Base-by-base conservation (phyloP, 2,888 invertebrate genomes). In the Oligia fasciuncula region DNA sequence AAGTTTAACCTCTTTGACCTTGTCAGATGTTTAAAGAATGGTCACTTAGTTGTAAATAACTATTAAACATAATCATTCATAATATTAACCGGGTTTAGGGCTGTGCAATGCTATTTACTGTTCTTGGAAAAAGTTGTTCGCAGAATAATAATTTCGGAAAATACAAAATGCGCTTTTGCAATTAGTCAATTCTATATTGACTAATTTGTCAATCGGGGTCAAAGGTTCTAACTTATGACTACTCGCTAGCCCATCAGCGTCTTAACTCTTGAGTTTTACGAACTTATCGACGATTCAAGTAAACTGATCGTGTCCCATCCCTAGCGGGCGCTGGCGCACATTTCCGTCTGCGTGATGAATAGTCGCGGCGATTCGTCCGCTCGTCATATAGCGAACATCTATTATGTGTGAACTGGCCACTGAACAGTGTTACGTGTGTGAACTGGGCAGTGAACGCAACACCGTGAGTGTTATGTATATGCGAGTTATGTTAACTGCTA, bases 341-440 rank as follows among this genome's bases (percentile, higher is more conserved):
- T 85, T 89, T 91, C 88, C 89, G 85, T 83, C 81, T 76, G 87
- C 85, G 85, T 91, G 91, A 91, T 91, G 85, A 87, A 91, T 91
- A 85, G 89, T 85, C 79, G 81, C 76, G 85, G 86, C 88, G 86
- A 89, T 80, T 88, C 85, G 87, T 81, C 80, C 77, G 82, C 79
- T 81, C 87, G 80, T 89, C 81, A 82, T 83, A 85, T 71, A 86
- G 74, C 80, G 75, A 81, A 76, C 87, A 84, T 88, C 70, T 85
- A 87, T 87, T 88, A 84, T 86, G 71, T 85, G 84, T 74, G 76
- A 68, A 65, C 81, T 85, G 46, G 76, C 67, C 79, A 73, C 73
- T 63, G 76, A 68, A 68, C 71, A 67, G 9, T 35, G 72, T 72
- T 68, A 63, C 51, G 82, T 63, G 54, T 63, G 60, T 54, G 43